A percentile compares a stretch with the other conserved stretches of the same genome.
phyloP scores from a whole-genome alignment of 1,140 invertebrate genomes.

The Bombyx mandarina region DNA sequence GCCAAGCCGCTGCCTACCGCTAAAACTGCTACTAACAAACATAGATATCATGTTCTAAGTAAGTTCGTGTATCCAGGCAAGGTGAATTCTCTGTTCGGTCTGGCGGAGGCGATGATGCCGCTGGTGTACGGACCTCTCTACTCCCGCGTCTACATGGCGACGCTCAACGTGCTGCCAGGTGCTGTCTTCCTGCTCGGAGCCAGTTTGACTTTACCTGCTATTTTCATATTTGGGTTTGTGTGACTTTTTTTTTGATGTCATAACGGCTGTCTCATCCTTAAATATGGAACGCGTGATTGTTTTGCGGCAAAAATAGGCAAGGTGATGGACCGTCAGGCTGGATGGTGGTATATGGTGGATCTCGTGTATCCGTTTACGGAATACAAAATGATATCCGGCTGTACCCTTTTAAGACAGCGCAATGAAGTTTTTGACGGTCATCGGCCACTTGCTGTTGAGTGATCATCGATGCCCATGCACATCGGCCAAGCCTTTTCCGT shows the following conservation, averaged over 20 bases:
- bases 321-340: not conserved
- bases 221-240: slow-evolving; percentile 53
- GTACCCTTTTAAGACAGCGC: not conserved
- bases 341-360: not conserved
- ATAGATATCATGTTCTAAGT: no score
- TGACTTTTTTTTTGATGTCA: not conserved
- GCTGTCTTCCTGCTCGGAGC: slow-evolving; percentile 67
- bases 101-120: slow-evolving; percentile 70
- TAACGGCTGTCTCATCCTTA: not conserved
- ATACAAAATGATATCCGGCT: not conserved
- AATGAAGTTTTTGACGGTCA: no score
- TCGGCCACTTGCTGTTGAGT: no score
- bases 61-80: slow-evolving; percentile 52
- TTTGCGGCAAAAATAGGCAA: not conserved
- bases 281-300: not conserved
- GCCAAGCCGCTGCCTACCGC: no score
- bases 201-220: slow-evolving; percentile 45
- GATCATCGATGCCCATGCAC: not conserved
- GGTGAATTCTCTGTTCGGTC: slow-evolving; percentile 71
- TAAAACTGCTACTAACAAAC: no score
- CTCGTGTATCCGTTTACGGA: not conserved
- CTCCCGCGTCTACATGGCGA: slow-evolving; percentile 66
- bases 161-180: slow-evolving; percentile 58
- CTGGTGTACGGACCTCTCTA: slow-evolving; percentile 68
- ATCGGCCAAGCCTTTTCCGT: not conserved